A percentile compares a stretch with the other conserved stretches of the same genome.
These are phyloP conservation scores for Fragum fragum DNA, from an alignment of 2,888 invertebrate species.

Conservation along the genomic window DNA sequence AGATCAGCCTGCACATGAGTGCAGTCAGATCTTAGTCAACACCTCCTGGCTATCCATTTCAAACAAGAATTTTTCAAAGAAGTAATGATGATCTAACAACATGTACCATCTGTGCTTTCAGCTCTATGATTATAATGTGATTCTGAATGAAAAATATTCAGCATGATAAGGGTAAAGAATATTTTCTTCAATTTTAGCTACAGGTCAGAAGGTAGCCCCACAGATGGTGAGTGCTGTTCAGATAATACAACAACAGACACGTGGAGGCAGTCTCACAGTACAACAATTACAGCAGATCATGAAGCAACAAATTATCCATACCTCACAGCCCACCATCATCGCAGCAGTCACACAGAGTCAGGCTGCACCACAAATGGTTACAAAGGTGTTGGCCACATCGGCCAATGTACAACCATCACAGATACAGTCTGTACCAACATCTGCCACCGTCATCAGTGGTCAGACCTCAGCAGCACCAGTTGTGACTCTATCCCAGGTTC, in stretches of 20 bases:
- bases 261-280: constrained; percentile 69
- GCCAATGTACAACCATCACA: constrained; percentile 72
- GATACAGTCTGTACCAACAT: constrained; percentile 76
- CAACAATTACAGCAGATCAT: constrained; percentile 87
- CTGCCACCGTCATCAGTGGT: constrained; percentile 59
- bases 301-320: constrained; percentile 88
- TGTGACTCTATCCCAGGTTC: constrained; percentile 53
- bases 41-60: too few species aligned
- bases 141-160: too few species aligned
- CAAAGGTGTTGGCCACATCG: constrained; percentile 72
- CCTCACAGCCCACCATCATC: constrained; percentile 74
- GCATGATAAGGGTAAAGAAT: too few species aligned
- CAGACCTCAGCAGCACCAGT: constrained; percentile 37
- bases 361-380: constrained; percentile 77
- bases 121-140: too few species aligned
- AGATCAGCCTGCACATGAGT: too few species aligned
- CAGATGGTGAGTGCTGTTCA: constrained; percentile 86
- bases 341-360: constrained; percentile 82
- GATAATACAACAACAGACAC: constrained; percentile 89
- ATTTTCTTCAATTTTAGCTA: constrained; percentile 1
- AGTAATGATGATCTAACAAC: too few species aligned
- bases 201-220: constrained; percentile 67
- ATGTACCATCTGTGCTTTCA: too few species aligned
- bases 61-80: too few species aligned
- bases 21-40: too few species aligned